These are phyloP conservation scores for Lapara coniferarum DNA, from an alignment of 2,888 invertebrate genomes.

Conservation along the genomic window DNA sequence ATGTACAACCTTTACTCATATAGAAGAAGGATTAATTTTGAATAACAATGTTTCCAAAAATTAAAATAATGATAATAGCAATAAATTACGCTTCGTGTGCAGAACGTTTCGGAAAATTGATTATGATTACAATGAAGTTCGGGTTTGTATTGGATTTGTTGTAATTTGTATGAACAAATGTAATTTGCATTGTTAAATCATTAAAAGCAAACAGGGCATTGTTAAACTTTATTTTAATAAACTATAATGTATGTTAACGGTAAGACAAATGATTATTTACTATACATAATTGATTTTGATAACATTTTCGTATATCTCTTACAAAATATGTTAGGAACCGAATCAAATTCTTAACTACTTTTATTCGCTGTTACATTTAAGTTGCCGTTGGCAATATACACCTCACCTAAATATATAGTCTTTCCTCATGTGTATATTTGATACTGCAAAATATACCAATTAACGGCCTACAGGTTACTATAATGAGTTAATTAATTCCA, in stretches of 20 bases:
- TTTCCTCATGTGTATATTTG: no score
- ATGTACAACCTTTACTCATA: background rate
- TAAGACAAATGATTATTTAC: no score
- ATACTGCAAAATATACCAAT: no score
- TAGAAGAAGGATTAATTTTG: background rate
- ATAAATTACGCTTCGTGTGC: conserved; percentile 19
- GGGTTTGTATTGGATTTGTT: background rate
- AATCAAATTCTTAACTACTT: no score
- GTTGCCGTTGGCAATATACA: no score
- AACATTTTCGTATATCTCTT: no score
- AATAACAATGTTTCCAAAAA: background rate
- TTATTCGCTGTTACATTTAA: no score
- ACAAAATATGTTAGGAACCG: no score
- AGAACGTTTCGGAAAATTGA: conserved; percentile 11
- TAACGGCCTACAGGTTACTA: no score
- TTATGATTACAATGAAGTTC: conserved; percentile 10
- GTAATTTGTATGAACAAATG: conserved; percentile 2
- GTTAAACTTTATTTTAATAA: background rate
- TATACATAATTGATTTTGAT: no score
- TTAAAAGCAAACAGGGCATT: background rate
- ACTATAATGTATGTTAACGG: background rate
- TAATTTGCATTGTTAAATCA: conserved; percentile 14
- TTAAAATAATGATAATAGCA: conserved; percentile 22
- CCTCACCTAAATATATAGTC: no score
- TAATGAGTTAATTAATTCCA: background rate